These are phyloP conservation scores for Falco biarmicus DNA, from an alignment of 2,797 vertebrate genomes.

Conservation along the genomic window DNA sequence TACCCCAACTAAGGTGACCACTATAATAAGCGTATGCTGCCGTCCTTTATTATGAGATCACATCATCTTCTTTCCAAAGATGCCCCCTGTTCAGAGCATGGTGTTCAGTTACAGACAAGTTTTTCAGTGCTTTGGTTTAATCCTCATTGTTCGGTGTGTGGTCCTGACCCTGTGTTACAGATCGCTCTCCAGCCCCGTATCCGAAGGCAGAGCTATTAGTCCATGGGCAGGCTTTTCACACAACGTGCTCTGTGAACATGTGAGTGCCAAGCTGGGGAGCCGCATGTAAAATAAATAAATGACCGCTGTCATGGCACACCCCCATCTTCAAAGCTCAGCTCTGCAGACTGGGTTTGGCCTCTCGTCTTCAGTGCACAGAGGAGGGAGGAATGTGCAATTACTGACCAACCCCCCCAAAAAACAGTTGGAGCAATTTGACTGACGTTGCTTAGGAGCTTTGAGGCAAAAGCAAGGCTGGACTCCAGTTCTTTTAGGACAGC, in stretches of 20 bases:
- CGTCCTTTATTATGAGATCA: constrained; percentile 11
- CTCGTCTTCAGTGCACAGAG: rapidly evolving
- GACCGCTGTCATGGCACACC: neutral
- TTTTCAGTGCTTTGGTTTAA: neutral
- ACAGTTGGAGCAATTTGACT: neutral
- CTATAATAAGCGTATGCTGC: neutral
- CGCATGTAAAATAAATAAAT: neutral
- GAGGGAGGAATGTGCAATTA: neutral
- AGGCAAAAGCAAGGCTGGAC: neutral
- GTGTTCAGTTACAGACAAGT: neutral
- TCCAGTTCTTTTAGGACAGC: neutral
- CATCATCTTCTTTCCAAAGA: neutral
- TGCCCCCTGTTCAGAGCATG: neutral
- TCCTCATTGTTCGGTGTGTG: neutral
- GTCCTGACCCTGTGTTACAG: neutral
- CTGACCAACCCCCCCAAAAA: neutral
- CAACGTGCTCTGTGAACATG: rapidly evolving
- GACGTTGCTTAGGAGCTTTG: neutral
- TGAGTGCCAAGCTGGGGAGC: neutral
- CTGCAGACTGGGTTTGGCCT: rapidly evolving
- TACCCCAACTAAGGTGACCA: neutral
- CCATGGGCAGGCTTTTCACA: neutral
- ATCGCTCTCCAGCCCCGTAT: neutral
- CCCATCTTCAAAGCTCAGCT: neutral
- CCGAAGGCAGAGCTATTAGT: neutral